Percentiles rank a stretch among this genome's conserved stretches.
These are phyloP conservation scores for Sylvicola fuscatus DNA, from an alignment of 2,888 invertebrate genomes.

Conservation along the genomic window DNA sequence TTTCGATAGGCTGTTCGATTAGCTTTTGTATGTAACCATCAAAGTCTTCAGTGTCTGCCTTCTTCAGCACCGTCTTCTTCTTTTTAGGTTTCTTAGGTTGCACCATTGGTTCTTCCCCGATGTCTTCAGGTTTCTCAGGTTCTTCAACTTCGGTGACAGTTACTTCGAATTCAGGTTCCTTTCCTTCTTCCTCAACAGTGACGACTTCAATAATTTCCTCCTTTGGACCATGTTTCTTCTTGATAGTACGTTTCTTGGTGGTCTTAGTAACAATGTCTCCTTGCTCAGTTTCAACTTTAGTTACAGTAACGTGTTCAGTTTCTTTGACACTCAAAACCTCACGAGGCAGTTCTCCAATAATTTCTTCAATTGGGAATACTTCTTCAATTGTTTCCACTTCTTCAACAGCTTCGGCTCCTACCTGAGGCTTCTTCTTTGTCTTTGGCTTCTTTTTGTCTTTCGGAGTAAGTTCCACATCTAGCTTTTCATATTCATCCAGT, in stretches of 20 bases:
- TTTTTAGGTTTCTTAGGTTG: slow-evolving; percentile 4
- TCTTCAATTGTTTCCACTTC: neutral
- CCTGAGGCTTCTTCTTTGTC: slow-evolving; percentile 11
- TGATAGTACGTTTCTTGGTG: slow-evolving; percentile 20
- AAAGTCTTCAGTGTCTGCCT: slow-evolving; percentile 12
- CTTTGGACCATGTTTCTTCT: slow-evolving; percentile 17
- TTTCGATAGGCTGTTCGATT: slow-evolving; percentile 17
- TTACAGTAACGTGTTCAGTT: neutral
- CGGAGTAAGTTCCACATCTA: neutral
- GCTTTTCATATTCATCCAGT: neutral
- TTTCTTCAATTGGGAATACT: neutral
- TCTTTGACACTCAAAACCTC: neutral
- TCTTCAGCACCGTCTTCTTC: slow-evolving; percentile 4
- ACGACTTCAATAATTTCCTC: slow-evolving; percentile 22
- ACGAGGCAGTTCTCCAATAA: neutral
- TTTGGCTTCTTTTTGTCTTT: slow-evolving; percentile 9
- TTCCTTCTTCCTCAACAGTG: slow-evolving; percentile 18
- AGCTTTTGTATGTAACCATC: slow-evolving; percentile 17
- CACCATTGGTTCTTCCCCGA: neutral
- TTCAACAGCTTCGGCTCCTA: slow-evolving; percentile 1
- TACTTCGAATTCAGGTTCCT: slow-evolving; percentile 15
- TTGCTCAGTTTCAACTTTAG: slow-evolving; percentile 3
- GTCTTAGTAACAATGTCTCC: slow-evolving; percentile 2
- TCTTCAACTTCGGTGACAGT: slow-evolving; percentile 13
- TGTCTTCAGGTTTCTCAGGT: neutral